Percentiles rank a stretch among this genome's conserved stretches.
Evolutionary conservation across 2,113 vertebrate species (phyloP).

Genomic region (Ceuthmochares aereus): DNA sequence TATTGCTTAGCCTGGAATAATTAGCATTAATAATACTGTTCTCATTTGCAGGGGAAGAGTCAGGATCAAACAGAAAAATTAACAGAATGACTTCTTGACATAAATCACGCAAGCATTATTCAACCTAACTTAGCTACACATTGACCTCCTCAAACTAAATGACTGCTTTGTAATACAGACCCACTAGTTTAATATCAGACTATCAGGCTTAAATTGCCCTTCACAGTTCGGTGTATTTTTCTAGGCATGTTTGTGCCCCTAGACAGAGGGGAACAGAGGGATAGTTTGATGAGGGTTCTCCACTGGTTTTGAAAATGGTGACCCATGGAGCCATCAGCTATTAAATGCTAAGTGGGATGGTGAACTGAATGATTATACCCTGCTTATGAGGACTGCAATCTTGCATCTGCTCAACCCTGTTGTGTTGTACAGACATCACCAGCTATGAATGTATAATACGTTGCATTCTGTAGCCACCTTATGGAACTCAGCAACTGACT

Average conservation of each 20-base stretch:
- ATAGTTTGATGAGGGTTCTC: not conserved
- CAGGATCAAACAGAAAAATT: not conserved
- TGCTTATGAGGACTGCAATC: not conserved
- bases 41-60: not conserved
- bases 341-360: not conserved
- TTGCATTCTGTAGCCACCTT: not conserved
- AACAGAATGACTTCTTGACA: not conserved
- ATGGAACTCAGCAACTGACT: not conserved
- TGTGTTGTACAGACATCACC: not conserved
- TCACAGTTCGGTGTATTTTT: not conserved
- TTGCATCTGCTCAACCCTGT: not conserved
- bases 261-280: not conserved
- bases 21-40: constrained; percentile 31
- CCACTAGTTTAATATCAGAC: not conserved
- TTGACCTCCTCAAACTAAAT: not conserved
- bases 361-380: not conserved
- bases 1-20: constrained; percentile 29
- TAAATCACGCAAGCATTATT: not conserved
- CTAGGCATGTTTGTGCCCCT: not conserved
- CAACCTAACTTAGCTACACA: not conserved
- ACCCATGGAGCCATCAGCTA: not conserved
- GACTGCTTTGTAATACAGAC: not conserved
- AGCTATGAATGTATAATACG: not conserved
- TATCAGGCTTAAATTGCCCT: not conserved
- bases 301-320: not conserved